Conservation (phyloP, 2,797 vertebrate genomes). For the Coranthus polyacanthus region DNA sequence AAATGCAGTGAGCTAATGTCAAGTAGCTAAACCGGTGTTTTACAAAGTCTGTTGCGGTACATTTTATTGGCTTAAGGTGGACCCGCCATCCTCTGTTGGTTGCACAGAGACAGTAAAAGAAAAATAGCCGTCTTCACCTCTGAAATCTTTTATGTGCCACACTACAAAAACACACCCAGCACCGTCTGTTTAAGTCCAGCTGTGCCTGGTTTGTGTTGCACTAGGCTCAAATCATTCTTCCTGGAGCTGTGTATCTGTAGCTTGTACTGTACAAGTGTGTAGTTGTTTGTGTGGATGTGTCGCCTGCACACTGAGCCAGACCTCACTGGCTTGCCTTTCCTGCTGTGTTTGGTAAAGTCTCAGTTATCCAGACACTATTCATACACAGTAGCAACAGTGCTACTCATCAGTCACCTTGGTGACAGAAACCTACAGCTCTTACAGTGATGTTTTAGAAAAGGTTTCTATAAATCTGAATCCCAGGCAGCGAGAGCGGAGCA, state of each 20-base stretch:
- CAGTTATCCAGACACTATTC: conserved; percentile 44
- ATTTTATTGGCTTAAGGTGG: too few relatives aligned
- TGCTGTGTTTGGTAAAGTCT: conserved; percentile 59
- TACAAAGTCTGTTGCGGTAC: too few relatives aligned
- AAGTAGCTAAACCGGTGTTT: too few relatives aligned
- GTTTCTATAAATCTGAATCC: conserved; percentile 46
- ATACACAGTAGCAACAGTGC: conserved; percentile 28
- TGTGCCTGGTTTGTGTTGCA: conserved; percentile 39
- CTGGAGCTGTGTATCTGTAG: background rate
- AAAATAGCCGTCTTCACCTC: conserved; percentile 2
- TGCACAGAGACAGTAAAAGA: background rate
- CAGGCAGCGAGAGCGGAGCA: conserved; percentile 14
- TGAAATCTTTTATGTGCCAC: conserved; percentile 13
- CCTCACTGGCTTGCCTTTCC: conserved; percentile 44
- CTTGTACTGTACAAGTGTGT: conserved; percentile 12
- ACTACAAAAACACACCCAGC: conserved; percentile 16
- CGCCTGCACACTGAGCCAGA: conserved; percentile 42
- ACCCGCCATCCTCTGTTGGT: too few relatives aligned
- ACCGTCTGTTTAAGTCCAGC: conserved; percentile 40
- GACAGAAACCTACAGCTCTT: conserved; percentile 42
- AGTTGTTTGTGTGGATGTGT: conserved; percentile 17
- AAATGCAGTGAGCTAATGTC: too few relatives aligned
- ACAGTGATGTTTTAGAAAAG: conserved; percentile 49
- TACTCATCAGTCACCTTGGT: conserved; percentile 54
- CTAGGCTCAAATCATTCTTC: conserved; percentile 33